phyloP scores from a whole-genome alignment of 2,797 vertebrate genomes.

The Arremon aurantiirostris region DNA sequence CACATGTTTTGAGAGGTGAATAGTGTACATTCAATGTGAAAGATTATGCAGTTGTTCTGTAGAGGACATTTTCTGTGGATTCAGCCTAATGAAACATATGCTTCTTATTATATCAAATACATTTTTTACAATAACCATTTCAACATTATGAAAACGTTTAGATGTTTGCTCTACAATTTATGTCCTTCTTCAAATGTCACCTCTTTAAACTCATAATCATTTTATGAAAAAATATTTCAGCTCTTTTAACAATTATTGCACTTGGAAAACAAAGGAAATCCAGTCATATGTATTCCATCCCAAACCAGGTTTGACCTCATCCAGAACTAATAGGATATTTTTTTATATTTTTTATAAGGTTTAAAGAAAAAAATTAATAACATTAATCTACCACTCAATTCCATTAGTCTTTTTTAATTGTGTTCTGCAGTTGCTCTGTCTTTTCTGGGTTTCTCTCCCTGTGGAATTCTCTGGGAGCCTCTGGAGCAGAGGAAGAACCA shows the following conservation, averaged over 20 bases:
- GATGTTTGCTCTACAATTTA: conserved; percentile 68
- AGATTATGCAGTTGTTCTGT: conserved; percentile 22
- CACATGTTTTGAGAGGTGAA: conserved; percentile 10
- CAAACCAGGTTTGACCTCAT: conserved; percentile 38
- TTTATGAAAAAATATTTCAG: conserved; percentile 67
- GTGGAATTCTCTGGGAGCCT: background rate
- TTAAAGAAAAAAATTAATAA: background rate
- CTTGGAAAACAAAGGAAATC: conserved; percentile 40
- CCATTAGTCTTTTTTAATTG: conserved; percentile 19
- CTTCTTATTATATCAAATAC: conserved; percentile 66
- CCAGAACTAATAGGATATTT: background rate
- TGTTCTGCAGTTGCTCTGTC: background rate
- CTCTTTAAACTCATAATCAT: conserved; percentile 69
- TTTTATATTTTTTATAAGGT: background rate
- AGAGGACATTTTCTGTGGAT: conserved; percentile 44
- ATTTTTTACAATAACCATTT: conserved; percentile 65
- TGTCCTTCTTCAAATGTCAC: conserved; percentile 66
- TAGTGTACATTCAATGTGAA: background rate
- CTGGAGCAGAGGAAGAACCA: background rate
- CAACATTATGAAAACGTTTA: conserved; percentile 63
- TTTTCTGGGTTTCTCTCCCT: background rate
- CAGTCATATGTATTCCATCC: background rate
- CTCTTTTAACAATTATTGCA: conserved; percentile 39
- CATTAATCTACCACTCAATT: background rate
- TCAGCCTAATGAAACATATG: conserved; percentile 66